Evolutionary conservation across 2,797 vertebrate species (phyloP), one percentile per base, ranked within the genome.

Genomic region (Bovichtus variegatus): DNA sequence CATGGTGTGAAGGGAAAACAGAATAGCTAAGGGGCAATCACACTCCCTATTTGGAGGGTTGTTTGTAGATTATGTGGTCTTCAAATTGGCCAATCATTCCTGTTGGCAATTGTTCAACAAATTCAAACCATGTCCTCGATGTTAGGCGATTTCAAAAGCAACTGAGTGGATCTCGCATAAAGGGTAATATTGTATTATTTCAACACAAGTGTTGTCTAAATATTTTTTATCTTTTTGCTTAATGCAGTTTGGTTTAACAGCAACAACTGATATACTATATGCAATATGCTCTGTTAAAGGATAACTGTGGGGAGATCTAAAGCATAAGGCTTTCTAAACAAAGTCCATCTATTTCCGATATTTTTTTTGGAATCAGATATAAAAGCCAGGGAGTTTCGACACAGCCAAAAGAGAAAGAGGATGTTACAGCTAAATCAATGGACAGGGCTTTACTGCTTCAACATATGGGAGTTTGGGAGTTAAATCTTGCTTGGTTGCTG

Each of bases 381-480:
- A 84, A 87, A 78, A 87, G 66, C 50, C 71, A 12, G 57, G 18
- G 47, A 43, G 51, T 76, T 87, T 82, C 57, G 83, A 46, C 53
- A 50, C 54, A 73, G 74, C 73, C 59, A 77, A 81, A 80, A 83
- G 71, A 88, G 74, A 82, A 83, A 71, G 70, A 59, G 76, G 78
- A 75, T 69, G 85, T 85, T 86, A 86, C 88, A 68, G 44, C 78
- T 79, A 85, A 93, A 94, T 93, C 90, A 93, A 92, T 91, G 90
- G 77, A 81, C 68, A 69, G 74, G 74, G 80, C 81, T 92, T 87
- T 76, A 88, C 81, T 87, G 90, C 92, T 80, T 83, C 83, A 89
- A 92, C 92, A 86, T 90, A 88, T 87, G 91, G 92, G 91, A 86
- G 78, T 85, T 85, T 71, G 92, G 88, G 92, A 94, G 91, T 92